Percentiles rank a stretch among this genome's conserved stretches.
Evolutionary conservation across 2,888 invertebrate genomes (phyloP).

Genomic region (Ditylenchus weischeri): DNA sequence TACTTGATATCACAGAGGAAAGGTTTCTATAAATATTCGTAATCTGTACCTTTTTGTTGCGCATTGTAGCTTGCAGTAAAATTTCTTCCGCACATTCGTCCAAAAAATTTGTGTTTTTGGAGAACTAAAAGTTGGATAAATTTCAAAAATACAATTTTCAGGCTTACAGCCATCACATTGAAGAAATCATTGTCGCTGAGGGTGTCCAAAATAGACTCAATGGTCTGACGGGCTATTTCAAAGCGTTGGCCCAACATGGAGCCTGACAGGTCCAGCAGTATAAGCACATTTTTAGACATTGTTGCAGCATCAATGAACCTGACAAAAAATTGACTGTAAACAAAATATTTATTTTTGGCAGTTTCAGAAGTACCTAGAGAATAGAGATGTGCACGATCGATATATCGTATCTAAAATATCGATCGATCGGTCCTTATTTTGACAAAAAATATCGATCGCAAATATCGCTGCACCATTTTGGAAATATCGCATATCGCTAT

Average conservation of each 20-base stretch:
- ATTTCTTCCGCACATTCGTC: conserved; percentile 75
- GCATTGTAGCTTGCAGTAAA: conserved; percentile 74
- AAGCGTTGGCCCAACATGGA: conserved; percentile 89
- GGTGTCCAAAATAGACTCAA: conserved; percentile 83
- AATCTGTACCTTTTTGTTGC: conserved; percentile 60
- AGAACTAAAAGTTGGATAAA: conserved; percentile 64
- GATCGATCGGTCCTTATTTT: no score
- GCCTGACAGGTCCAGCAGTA: conserved; percentile 89
- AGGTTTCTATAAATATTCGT: no score
- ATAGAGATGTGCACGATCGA: no score
- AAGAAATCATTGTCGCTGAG: conserved; percentile 96
- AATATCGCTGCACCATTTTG: no score
- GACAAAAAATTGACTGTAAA: conserved; percentile 17
- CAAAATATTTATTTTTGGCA: conserved; percentile 7
- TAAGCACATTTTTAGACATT: conserved; percentile 92
- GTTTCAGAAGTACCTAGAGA: background rate
- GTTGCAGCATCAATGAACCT: conserved; percentile 92
- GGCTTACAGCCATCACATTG: conserved; percentile 73
- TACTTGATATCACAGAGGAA: no score
- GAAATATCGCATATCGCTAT: no score
- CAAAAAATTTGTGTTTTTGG: conserved; percentile 64
- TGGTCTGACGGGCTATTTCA: conserved; percentile 85
- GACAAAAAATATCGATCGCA: no score
- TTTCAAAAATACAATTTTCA: background rate
- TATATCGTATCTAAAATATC: no score